Conservation (phyloP, 2,888 invertebrate species). For the Chymomyza procnemis region DNA sequence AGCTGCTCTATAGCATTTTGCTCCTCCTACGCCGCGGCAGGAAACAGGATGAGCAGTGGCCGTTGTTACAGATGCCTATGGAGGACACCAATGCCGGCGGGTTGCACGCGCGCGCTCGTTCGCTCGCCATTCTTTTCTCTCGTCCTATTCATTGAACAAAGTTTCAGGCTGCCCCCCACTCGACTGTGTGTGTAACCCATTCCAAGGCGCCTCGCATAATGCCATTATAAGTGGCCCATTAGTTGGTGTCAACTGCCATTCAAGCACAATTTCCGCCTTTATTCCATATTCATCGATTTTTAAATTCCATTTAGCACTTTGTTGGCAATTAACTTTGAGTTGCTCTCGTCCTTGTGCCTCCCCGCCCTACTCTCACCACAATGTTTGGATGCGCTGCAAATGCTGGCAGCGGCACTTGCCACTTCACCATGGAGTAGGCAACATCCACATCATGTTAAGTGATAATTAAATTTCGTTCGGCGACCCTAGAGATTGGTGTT, state of each 20-base stretch:
- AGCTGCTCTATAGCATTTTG: not conserved
- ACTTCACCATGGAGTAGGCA: not conserved
- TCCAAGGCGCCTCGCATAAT: not conserved
- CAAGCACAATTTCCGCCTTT: conserved; percentile 40
- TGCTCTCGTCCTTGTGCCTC: not conserved
- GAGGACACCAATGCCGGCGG: not conserved
- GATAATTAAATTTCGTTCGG: not conserved
- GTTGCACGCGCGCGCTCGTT: not conserved
- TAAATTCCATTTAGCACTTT: conserved; percentile 37
- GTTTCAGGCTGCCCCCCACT: not conserved
- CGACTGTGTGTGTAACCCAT: not conserved
- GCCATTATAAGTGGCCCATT: conserved; percentile 41
- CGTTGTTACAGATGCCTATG: not conserved
- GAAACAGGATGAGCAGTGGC: not conserved
- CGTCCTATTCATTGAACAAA: not conserved
- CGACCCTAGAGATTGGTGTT: not conserved
- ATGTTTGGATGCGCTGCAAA: not conserved
- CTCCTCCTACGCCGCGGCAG: not conserved
- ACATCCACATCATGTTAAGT: not conserved
- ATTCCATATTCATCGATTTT: conserved; percentile 34
- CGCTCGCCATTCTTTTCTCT: no score
- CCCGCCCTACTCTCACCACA: not conserved
- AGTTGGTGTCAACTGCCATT: conserved; percentile 51
- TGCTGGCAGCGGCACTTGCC: not conserved
- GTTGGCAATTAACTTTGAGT: not conserved